These are phyloP conservation scores for Plebejus melissa DNA, from an alignment of 2,888 invertebrate species.

Conservation along the genomic window DNA sequence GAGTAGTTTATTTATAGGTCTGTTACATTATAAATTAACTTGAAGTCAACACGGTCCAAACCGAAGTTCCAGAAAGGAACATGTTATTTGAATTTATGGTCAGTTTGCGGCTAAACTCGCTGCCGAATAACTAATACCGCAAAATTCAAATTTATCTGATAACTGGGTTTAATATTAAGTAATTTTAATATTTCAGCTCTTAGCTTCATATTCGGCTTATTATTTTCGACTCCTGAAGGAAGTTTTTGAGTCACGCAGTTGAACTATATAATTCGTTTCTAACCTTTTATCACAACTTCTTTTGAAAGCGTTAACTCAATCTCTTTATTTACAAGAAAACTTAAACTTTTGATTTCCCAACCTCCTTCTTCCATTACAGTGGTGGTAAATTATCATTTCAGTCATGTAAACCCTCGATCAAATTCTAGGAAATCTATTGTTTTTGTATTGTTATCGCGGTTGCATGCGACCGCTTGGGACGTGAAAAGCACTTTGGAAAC, in stretches of 20 bases:
- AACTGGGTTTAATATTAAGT: neutral
- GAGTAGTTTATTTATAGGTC: slow-evolving; percentile 2
- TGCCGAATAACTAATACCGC: slow-evolving; percentile 17
- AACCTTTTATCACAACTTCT: too few relatives aligned
- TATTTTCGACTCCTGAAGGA: neutral
- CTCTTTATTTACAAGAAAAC: too few relatives aligned
- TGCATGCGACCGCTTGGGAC: too few relatives aligned
- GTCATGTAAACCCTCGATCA: too few relatives aligned
- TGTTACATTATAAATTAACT: slow-evolving; percentile 6
- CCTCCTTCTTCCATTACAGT: too few relatives aligned
- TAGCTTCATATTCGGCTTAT: neutral
- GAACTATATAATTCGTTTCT: too few relatives aligned
- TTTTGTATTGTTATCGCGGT: too few relatives aligned
- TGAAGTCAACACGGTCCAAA: slow-evolving; percentile 10
- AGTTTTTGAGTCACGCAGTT: too few relatives aligned
- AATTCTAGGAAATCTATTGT: too few relatives aligned
- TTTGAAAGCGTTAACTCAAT: too few relatives aligned
- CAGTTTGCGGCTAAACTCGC: slow-evolving; percentile 3
- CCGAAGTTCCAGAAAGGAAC: slow-evolving; percentile 9
- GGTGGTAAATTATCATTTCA: too few relatives aligned
- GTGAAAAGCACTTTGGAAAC: neutral
- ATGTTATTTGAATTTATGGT: slow-evolving; percentile 18
- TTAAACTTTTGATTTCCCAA: too few relatives aligned
- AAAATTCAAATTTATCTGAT: slow-evolving; percentile 17
- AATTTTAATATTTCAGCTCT: neutral